Conservation (phyloP, 2,888 invertebrate genomes). For the Chalcis sispes region DNA sequence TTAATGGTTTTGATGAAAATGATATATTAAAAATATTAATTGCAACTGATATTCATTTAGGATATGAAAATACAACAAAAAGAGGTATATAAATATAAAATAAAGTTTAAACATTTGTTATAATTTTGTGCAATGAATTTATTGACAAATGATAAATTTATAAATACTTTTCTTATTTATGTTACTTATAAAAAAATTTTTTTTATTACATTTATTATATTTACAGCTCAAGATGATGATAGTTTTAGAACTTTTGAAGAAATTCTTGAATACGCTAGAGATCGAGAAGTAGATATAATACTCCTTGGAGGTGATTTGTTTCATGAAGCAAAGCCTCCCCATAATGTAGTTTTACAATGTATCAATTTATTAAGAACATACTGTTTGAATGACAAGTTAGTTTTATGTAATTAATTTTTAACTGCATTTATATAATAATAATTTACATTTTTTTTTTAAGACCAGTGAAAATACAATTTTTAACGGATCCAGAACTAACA, state of each 20-base stretch:
- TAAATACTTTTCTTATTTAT: constrained; percentile 2
- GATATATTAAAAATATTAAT: constrained; percentile 87
- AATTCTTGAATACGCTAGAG: constrained; percentile 87
- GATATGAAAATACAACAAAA: constrained; percentile 88
- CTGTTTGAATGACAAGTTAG: constrained; percentile 78
- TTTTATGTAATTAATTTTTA: constrained; percentile 47
- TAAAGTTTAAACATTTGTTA: constrained; percentile 3
- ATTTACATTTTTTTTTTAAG: constrained; percentile 66
- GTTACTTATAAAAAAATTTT: not conserved
- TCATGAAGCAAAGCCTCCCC: constrained; percentile 94
- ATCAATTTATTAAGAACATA: constrained; percentile 86
- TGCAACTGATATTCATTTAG: constrained; percentile 97
- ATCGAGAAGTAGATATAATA: constrained; percentile 90
- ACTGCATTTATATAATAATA: not conserved
- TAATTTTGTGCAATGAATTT: not conserved
- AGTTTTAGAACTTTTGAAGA: constrained; percentile 96
- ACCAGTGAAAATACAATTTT: constrained; percentile 83
- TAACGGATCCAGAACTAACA: constrained; percentile 90
- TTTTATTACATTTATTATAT: constrained; percentile 4
- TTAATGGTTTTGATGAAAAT: constrained; percentile 67
- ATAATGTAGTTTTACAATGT: constrained; percentile 84
- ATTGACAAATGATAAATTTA: constrained; percentile 15
- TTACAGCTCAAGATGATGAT: constrained; percentile 82
- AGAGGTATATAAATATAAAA: constrained; percentile 59
- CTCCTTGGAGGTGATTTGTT: constrained; percentile 97